Evolutionary conservation across 1,140 invertebrate species (phyloP).

Genomic region (Drosophila mojavensis): DNA sequence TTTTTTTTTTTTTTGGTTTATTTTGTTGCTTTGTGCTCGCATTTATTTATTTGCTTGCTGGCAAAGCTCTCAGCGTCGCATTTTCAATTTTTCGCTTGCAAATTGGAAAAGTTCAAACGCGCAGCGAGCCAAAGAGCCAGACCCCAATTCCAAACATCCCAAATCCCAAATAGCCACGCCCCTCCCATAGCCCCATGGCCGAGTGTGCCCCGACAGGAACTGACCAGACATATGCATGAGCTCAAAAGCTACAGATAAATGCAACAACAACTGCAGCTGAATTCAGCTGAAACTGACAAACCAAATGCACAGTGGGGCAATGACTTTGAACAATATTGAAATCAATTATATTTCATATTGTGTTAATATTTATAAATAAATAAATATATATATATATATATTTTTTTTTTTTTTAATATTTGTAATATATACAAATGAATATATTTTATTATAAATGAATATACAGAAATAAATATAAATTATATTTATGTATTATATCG

Average conservation of each 20-base stretch:
- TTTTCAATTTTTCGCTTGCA: slow-evolving; percentile 82
- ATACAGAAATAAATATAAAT: no score
- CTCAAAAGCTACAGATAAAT: slow-evolving; percentile 76
- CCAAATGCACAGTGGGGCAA: slow-evolving; percentile 50
- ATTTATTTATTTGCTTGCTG: slow-evolving; percentile 77
- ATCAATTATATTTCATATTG: not conserved
- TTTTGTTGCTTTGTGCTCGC: slow-evolving; percentile 33
- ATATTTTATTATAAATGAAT: no score
- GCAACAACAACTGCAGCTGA: slow-evolving; percentile 45
- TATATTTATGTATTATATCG: no score
- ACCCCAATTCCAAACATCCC: slow-evolving; percentile 33
- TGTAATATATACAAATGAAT: no score
- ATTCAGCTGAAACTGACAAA: slow-evolving; percentile 35
- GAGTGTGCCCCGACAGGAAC: slow-evolving; percentile 26
- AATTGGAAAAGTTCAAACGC: slow-evolving; percentile 81
- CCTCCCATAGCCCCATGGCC: not conserved
- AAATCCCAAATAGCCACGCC: slow-evolving; percentile 1
- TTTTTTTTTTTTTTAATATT: no score
- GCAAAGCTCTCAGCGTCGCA: slow-evolving; percentile 47
- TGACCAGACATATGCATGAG: slow-evolving; percentile 59
- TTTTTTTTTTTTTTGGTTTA: slow-evolving; percentile 33
- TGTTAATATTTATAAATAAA: no score
- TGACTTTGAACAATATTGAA: no score
- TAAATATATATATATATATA: not conserved
- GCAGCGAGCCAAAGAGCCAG: slow-evolving; percentile 5